Evolutionary conservation across 2,113 vertebrate species (phyloP).

Genomic region (Prietella phreatophila): DNA sequence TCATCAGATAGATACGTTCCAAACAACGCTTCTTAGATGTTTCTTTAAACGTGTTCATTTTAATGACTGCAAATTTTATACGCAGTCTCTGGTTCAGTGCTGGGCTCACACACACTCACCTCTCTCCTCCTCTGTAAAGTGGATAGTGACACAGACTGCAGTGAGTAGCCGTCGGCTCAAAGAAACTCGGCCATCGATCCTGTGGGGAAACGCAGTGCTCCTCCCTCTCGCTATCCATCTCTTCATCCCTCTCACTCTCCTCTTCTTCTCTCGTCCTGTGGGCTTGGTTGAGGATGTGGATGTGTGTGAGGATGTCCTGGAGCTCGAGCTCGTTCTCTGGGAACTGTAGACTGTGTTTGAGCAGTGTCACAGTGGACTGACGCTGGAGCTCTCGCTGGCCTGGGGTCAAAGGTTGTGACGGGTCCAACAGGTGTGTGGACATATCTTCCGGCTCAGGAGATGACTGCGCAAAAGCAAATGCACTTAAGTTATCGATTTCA

Average conservation of each 20-base stretch:
- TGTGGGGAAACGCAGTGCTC: slow-evolving; percentile 80
- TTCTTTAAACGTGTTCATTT: not conserved
- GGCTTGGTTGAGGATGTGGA: slow-evolving; percentile 88
- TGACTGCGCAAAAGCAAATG: not conserved
- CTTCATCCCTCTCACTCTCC: slow-evolving; percentile 16
- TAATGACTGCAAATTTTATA: not conserved
- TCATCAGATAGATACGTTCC: not conserved
- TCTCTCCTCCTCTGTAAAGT: slow-evolving; percentile 87
- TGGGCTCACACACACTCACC: slow-evolving; percentile 73
- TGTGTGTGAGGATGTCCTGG: slow-evolving; percentile 83
- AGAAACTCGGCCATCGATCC: slow-evolving; percentile 91
- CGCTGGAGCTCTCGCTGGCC: slow-evolving; percentile 86
- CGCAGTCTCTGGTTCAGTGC: not conserved
- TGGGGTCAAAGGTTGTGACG: slow-evolving; percentile 74
- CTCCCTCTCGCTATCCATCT: slow-evolving; percentile 55
- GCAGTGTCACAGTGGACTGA: slow-evolving; percentile 85
- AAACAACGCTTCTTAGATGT: not conserved
- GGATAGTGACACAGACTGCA: slow-evolving; percentile 88
- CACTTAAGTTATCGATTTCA: not conserved
- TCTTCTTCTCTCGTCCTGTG: not conserved
- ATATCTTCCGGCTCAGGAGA: slow-evolving; percentile 32
- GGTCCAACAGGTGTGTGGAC: slow-evolving; percentile 66
- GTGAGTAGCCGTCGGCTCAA: slow-evolving; percentile 83
- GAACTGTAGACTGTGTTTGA: slow-evolving; percentile 86
- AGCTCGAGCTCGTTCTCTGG: slow-evolving; percentile 89